These are phyloP conservation scores for Chelonoidis abingdonii DNA, from an alignment of 2,113 vertebrate genomes.

Conservation along the genomic window DNA sequence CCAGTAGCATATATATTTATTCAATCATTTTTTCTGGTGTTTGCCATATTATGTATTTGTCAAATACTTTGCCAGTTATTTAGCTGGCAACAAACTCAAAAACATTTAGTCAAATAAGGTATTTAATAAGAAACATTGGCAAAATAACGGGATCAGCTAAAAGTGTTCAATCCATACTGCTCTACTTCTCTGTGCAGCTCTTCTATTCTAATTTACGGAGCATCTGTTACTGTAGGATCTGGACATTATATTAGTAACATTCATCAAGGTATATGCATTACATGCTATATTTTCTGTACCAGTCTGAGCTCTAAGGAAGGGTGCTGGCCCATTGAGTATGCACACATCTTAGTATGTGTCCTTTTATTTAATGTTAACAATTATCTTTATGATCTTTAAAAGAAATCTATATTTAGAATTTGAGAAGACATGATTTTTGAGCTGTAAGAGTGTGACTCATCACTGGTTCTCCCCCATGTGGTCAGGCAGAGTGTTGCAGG, in stretches of 20 bases:
- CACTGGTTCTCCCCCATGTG: too few species aligned
- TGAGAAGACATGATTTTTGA: background rate
- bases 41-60: background rate
- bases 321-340: rapidly evolving
- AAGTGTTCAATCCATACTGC: background rate
- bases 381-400: background rate
- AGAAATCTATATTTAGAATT: background rate
- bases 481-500: too few species aligned
- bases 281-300: too few species aligned
- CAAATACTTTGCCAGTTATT: background rate
- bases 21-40: background rate
- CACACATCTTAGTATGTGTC: background rate
- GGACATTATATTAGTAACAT: background rate
- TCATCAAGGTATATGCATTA: background rate
- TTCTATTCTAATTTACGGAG: background rate
- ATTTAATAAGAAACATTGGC: background rate
- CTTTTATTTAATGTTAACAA: background rate
- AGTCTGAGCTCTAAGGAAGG: background rate
- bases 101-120: background rate
- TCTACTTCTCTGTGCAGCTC: too few species aligned
- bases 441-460: too few species aligned
- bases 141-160: background rate
- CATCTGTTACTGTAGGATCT: background rate
- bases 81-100: background rate
- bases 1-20: background rate